Percentiles rank a stretch among this genome's conserved stretches.
These are phyloP conservation scores for Bombylius major DNA, from an alignment of 2,888 invertebrate genomes.

Conservation along the genomic window DNA sequence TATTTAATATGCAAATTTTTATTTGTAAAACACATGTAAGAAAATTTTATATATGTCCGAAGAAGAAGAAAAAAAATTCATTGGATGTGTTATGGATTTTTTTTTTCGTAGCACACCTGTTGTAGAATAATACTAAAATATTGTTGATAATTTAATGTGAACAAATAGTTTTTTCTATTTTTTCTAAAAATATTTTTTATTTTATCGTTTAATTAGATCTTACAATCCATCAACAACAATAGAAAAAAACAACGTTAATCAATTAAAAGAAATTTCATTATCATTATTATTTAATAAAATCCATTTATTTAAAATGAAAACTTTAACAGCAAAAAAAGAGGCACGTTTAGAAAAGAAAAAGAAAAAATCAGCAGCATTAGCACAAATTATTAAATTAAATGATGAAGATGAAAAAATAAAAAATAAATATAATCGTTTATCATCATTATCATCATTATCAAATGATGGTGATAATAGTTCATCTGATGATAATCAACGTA, in stretches of 20 bases:
- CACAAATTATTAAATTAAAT: conserved; percentile 47
- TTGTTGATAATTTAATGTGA: no score
- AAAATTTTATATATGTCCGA: no score
- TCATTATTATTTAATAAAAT: not conserved
- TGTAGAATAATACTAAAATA: no score
- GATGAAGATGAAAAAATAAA: conserved; percentile 39
- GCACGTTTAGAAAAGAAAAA: conserved; percentile 48
- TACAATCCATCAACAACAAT: no score
- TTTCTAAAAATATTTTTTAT: no score
- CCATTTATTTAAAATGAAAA: conserved; percentile 29
- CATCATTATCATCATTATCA: not conserved
- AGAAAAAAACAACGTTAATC: not conserved
- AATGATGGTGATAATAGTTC: not conserved
- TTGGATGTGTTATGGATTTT: no score
- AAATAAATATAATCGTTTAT: not conserved
- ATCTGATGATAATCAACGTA: not conserved
- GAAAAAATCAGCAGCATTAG: conserved; percentile 48
- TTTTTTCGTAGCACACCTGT: no score
- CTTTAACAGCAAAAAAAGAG: conserved; percentile 39
- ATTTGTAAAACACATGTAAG: no score
- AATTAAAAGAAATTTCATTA: not conserved
- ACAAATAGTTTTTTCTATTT: no score
- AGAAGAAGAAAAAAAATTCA: no score
- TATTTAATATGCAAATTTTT: no score
- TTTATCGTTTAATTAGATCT: no score